Percentiles rank a stretch among this genome's conserved stretches.
Conservation (phyloP, 2,113 vertebrate genomes). For the Synchiropus splendidus region DNA sequence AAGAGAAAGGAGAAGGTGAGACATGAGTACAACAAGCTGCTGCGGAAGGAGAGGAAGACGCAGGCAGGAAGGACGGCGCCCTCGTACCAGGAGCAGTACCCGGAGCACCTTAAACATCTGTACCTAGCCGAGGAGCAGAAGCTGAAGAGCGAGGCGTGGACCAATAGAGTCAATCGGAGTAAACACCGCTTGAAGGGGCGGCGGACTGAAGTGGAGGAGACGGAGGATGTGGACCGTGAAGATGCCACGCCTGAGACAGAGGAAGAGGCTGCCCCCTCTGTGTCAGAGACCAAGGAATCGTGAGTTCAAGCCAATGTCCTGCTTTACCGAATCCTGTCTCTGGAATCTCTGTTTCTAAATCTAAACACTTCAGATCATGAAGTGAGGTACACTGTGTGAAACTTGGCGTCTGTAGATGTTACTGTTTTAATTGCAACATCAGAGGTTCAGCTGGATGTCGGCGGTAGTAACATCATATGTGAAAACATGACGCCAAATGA, state of each 20-base stretch:
- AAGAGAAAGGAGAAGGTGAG: conserved; percentile 77
- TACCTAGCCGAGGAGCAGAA: conserved; percentile 82
- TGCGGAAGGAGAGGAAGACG: conserved; percentile 63
- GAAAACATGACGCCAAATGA: too few species aligned
- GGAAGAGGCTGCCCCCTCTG: not conserved
- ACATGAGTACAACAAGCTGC: conserved; percentile 77
- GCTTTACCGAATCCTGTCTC: too few species aligned
- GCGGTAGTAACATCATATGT: too few species aligned
- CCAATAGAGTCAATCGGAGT: conserved; percentile 42
- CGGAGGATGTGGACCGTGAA: conserved; percentile 1
- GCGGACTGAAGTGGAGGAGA: not conserved
- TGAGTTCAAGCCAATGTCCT: too few species aligned
- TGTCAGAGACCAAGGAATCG: too few species aligned
- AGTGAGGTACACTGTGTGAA: too few species aligned
- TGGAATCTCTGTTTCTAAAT: too few species aligned
- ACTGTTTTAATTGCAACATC: too few species aligned
- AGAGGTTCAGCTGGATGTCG: too few species aligned
- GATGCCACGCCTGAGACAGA: not conserved
- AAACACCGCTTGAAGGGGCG: conserved; percentile 24
- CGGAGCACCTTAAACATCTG: conserved; percentile 89
- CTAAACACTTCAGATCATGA: too few species aligned
- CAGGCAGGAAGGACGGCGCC: conserved; percentile 13
- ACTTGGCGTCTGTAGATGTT: too few species aligned
- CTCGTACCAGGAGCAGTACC: conserved; percentile 74
- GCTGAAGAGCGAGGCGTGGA: conserved; percentile 64